Percentiles rank a stretch among this genome's conserved stretches.
Evolutionary conservation across 1,140 invertebrate genomes (phyloP).

Genomic region (Penaeus japonicus): DNA sequence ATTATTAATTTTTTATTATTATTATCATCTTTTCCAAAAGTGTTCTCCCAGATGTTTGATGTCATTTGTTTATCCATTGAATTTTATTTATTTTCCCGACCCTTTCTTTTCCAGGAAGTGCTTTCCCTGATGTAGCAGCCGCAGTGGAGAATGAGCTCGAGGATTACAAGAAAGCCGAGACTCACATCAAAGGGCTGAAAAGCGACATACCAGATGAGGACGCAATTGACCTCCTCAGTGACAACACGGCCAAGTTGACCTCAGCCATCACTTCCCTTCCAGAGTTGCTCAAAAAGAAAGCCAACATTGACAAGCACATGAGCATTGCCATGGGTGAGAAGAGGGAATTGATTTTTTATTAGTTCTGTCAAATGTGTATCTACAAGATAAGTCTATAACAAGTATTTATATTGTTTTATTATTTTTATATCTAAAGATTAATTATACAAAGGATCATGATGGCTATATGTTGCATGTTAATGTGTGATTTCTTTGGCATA

Average conservation of each 20-base stretch:
- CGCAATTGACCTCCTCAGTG: constrained; percentile 78
- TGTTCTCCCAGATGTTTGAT: too few species aligned
- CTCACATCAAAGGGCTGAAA: constrained; percentile 65
- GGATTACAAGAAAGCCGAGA: constrained; percentile 91
- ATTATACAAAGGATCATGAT: too few species aligned
- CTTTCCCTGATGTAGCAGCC: constrained; percentile 97
- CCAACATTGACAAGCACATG: constrained; percentile 98
- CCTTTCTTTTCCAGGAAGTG: constrained; percentile 69
- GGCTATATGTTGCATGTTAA: constrained; percentile 33
- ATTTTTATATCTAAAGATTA: not conserved
- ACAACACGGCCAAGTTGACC: constrained; percentile 93
- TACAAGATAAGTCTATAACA: too few species aligned
- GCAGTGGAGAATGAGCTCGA: constrained; percentile 98
- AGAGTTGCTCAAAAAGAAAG: constrained; percentile 95
- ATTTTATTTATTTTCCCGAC: constrained; percentile 2
- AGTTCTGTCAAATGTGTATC: too few species aligned
- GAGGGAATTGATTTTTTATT: not conserved
- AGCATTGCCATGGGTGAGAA: constrained; percentile 88
- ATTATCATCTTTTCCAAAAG: too few species aligned
- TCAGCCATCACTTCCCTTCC: constrained; percentile 95
- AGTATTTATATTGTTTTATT: not conserved
- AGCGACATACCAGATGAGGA: constrained; percentile 68
- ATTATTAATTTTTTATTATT: too few species aligned
- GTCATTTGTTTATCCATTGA: constrained; percentile 7
- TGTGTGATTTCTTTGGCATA: constrained; percentile 27